These are phyloP conservation scores for Leptopilina clavipes DNA, from an alignment of 1,140 invertebrate genomes.

Conservation along the genomic window DNA sequence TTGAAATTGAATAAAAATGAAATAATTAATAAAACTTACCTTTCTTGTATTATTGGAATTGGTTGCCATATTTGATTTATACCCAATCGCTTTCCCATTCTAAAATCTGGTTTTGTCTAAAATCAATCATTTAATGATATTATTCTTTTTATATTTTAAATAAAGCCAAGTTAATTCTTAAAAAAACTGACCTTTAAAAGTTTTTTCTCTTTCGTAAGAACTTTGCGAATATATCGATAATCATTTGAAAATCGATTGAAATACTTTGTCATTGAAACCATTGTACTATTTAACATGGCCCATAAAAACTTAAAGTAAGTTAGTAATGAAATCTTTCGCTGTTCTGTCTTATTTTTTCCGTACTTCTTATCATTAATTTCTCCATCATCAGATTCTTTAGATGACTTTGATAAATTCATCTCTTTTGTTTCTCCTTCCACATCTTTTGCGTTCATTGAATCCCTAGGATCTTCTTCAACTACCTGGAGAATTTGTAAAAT, in stretches of 20 bases:
- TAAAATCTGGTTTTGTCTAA: constrained; percentile 82
- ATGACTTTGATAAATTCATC: constrained; percentile 1
- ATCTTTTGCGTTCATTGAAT: constrained; percentile 59
- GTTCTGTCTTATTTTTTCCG: constrained; percentile 61
- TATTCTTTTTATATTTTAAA: constrained; percentile 32
- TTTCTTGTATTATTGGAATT: constrained; percentile 74
- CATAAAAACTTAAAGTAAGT: constrained; percentile 78
- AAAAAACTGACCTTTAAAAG: constrained; percentile 83
- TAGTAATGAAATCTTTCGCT: constrained; percentile 60
- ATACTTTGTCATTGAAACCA: constrained; percentile 90
- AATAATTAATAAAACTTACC: constrained; percentile 68
- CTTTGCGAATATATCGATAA: constrained; percentile 92
- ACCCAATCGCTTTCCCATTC: constrained; percentile 79
- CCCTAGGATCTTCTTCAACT: constrained; percentile 56
- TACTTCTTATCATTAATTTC: constrained; percentile 46
- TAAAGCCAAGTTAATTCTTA: neutral
- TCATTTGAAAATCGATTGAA: constrained; percentile 93
- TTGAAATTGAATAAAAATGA: too few species aligned
- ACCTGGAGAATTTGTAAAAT: constrained; percentile 43
- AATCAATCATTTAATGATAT: constrained; percentile 56
- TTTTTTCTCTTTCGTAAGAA: constrained; percentile 87
- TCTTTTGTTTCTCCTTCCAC: constrained; percentile 38
- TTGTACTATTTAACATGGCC: constrained; percentile 86
- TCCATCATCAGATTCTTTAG: constrained; percentile 37
- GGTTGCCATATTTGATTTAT: constrained; percentile 85